Conservation (phyloP, 2,797 vertebrate species). For the Paramormyrops hopkinsi region DNA sequence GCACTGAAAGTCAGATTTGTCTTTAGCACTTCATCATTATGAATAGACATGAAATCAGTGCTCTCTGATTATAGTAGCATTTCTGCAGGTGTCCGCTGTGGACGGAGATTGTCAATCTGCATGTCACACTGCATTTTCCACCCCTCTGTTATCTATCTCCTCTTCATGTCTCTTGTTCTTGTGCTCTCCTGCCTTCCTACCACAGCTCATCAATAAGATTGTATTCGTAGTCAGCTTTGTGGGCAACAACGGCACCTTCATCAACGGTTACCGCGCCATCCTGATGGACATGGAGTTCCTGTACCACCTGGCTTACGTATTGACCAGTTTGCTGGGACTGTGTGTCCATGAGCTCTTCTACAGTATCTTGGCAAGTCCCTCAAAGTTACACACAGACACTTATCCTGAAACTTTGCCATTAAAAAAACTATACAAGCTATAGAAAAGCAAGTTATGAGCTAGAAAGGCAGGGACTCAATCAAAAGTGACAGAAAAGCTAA, state of each 20-base stretch:
- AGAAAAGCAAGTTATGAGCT: neutral
- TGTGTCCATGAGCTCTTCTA: conserved; percentile 94
- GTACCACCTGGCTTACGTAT: conserved; percentile 85
- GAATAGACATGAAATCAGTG: neutral
- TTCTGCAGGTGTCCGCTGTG: neutral
- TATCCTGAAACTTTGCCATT: neutral
- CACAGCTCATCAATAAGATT: conserved; percentile 88
- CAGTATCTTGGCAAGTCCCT: conserved; percentile 78
- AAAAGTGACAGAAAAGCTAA: neutral
- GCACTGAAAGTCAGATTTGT: neutral
- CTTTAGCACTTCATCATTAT: neutral
- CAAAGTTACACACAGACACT: neutral
- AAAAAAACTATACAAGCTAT: neutral
- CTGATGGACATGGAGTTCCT: conserved; percentile 94
- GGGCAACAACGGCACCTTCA: conserved; percentile 95
- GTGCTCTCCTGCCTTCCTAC: neutral
- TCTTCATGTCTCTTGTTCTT: neutral
- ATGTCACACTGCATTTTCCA: neutral
- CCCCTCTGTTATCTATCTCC: neutral
- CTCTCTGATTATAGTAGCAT: neutral
- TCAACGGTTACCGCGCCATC: conserved; percentile 92
- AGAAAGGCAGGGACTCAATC: neutral
- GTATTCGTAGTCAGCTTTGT: conserved; percentile 96
- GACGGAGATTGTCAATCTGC: neutral
- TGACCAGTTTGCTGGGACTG: conserved; percentile 86